Percentiles rank a stretch among this genome's conserved stretches.
These are phyloP conservation scores for Neostethus bicornis DNA, from an alignment of 2,797 vertebrate species.

Conservation along the genomic window DNA sequence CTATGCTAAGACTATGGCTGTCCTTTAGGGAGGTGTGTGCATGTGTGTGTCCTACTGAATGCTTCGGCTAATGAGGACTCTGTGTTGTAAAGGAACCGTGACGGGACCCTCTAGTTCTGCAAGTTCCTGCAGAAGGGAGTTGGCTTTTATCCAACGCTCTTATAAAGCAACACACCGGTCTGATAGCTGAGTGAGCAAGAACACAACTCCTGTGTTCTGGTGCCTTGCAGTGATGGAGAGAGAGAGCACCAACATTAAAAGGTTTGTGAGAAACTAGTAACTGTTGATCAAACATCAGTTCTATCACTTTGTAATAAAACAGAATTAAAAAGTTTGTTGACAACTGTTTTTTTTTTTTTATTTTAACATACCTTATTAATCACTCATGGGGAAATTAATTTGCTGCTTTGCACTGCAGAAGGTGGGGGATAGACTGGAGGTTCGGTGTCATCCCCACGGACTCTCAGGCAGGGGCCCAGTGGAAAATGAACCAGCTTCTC, in stretches of 20 bases:
- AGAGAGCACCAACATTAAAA: conserved; percentile 8
- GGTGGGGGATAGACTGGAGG: too few relatives aligned
- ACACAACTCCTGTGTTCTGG: conserved; percentile 31
- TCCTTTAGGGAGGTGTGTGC: conserved; percentile 42
- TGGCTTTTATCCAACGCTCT: conserved; percentile 43
- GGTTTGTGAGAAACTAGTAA: conserved; percentile 11
- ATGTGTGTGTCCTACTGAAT: conserved; percentile 33
- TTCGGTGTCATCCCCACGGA: too few relatives aligned
- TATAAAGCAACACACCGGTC: conserved; percentile 39
- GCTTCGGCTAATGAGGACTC: conserved; percentile 38
- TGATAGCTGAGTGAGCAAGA: conserved; percentile 43
- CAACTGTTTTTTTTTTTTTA: too few relatives aligned
- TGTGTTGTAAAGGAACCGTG: conserved; percentile 43
- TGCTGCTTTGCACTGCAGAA: too few relatives aligned
- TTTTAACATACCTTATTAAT: too few relatives aligned
- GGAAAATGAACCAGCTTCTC: too few relatives aligned
- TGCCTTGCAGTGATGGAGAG: conserved; percentile 1
- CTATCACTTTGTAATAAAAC: too few relatives aligned
- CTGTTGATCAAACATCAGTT: not conserved
- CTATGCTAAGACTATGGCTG: conserved; percentile 15
- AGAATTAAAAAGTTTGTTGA: too few relatives aligned
- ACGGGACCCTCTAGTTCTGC: conserved; percentile 37
- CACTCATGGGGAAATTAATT: too few relatives aligned
- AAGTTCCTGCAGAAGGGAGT: conserved; percentile 35
- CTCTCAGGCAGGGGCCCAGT: too few relatives aligned